Base-by-base conservation (phyloP, 2,888 invertebrate genomes). In the Synanthedon andrenaeformis region DNA sequence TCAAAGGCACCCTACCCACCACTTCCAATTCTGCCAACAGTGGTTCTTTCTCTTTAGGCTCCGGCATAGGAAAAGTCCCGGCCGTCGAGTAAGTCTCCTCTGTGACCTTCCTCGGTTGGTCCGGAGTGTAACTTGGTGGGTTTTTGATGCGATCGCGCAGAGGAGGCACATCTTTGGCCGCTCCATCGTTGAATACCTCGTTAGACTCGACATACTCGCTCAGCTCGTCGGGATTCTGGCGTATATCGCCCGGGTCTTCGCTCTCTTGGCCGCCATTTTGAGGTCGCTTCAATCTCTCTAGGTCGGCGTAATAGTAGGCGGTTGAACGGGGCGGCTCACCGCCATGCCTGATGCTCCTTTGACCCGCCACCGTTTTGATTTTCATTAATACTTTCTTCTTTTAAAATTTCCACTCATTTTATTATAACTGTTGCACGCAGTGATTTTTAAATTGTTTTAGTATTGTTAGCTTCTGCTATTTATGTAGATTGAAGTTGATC, bases 261-360 rank as follows among this genome's bases (percentile, higher is more conserved):
- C 55, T 48, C 6, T 61, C 62, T 4, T 56, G 62, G 2, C 49
- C 14, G 53, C 51, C 35, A n/a, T 55, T 42, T 51, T 52, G n/a
- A 52, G 51, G 14, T 49, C 88, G 79, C 62, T 89, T 89, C 14
- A 90, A 79, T 1, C 89, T 81, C 51, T 90, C 90, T 1, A 89
- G 70, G 59, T 90, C 90, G 0, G 90, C 90, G 73, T 90, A 91
- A 70, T 88, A 87, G 64, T 89, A 89, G 0, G 88, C 86, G 56
- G 90, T 89, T 58, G 90, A 89, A 65, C 90, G 89, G 59, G 90
- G 90, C 12, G 89, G 89, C 71, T 90, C 90, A 51, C 82, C 84
- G 63, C 80, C 78, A 10, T 35, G 8, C 3, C 35, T 35, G 48
- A 81, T 68, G 54, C 83, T 81, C 56, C 87, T 65, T 1, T 69